Conservation (phyloP, 1,140 invertebrate genomes). For the Polypedilum pembai region DNA sequence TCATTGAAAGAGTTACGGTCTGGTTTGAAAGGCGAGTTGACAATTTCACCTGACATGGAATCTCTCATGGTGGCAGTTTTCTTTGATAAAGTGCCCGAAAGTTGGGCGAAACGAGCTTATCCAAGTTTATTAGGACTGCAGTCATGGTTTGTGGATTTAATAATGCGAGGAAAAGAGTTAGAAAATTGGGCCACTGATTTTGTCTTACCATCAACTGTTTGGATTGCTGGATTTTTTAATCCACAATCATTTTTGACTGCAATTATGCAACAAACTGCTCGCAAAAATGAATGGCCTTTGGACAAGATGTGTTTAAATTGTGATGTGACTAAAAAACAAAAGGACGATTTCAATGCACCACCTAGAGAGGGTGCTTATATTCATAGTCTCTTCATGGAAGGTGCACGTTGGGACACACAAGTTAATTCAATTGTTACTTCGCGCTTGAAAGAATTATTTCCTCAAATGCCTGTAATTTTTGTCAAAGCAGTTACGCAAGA, state of each 20-base stretch:
- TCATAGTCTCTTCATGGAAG: constrained; percentile 87
- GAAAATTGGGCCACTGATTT: constrained; percentile 74
- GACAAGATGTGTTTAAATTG: constrained; percentile 93
- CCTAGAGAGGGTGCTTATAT: constrained; percentile 88
- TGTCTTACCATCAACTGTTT: constrained; percentile 72
- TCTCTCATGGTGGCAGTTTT: constrained; percentile 72
- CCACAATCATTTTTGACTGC: constrained; percentile 94
- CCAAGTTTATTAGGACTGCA: constrained; percentile 78
- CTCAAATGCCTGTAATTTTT: constrained; percentile 85
- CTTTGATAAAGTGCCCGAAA: constrained; percentile 75
- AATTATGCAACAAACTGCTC: constrained; percentile 92
- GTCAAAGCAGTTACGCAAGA: constrained; percentile 81
- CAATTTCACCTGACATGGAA: constrained; percentile 90
- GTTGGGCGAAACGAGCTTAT: constrained; percentile 80
- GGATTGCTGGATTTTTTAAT: constrained; percentile 93
- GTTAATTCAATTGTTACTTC: constrained; percentile 73
- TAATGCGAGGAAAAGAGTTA: constrained; percentile 67
- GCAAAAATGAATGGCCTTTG: constrained; percentile 91
- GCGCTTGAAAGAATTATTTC: constrained; percentile 80
- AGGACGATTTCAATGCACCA: constrained; percentile 67
- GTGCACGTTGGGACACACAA: constrained; percentile 80
- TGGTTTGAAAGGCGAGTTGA: constrained; percentile 87
- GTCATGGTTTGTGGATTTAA: constrained; percentile 81
- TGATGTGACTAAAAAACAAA: constrained; percentile 88
- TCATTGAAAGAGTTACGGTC: constrained; percentile 80